A percentile compares a stretch with the other conserved stretches of the same genome.
These are phyloP conservation scores for Lutraria lutraria DNA, from an alignment of 2,888 invertebrate genomes.

Conservation along the genomic window DNA sequence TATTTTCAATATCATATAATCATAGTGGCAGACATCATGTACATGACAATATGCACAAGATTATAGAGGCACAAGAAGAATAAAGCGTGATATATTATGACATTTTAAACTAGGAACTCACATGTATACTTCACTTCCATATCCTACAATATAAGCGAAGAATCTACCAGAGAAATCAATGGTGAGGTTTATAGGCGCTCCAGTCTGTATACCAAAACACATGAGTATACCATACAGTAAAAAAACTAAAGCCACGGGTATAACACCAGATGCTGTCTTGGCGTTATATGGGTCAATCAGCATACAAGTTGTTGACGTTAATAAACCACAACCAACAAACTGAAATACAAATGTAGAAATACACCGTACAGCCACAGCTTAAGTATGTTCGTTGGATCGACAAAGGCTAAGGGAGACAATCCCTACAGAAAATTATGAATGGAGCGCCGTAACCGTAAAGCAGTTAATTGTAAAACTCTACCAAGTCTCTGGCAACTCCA, in stretches of 20 bases:
- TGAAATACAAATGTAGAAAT: slow-evolving; percentile 15
- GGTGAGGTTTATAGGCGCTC: slow-evolving; percentile 60
- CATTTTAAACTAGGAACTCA: slow-evolving; percentile 27
- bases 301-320: slow-evolving; percentile 53
- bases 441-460: no score
- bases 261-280: slow-evolving; percentile 43
- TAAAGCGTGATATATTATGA: no score
- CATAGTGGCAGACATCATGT: no score
- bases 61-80: no score
- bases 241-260: slow-evolving; percentile 55
- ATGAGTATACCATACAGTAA: slow-evolving; percentile 61
- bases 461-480: no score
- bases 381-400: no score
- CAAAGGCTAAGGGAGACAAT: no score
- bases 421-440: no score
- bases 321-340: slow-evolving; percentile 61
- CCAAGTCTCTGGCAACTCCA: no score
- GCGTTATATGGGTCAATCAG: slow-evolving; percentile 60
- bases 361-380: no score
- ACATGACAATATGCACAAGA: no score
- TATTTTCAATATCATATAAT: no score
- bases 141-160: slow-evolving; percentile 54
- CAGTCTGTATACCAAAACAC: slow-evolving; percentile 59
- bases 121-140: slow-evolving; percentile 64
- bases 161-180: slow-evolving; percentile 62